Base-by-base conservation (phyloP, 2,113 vertebrate genomes). In the Amblyopsis rosae region DNA sequence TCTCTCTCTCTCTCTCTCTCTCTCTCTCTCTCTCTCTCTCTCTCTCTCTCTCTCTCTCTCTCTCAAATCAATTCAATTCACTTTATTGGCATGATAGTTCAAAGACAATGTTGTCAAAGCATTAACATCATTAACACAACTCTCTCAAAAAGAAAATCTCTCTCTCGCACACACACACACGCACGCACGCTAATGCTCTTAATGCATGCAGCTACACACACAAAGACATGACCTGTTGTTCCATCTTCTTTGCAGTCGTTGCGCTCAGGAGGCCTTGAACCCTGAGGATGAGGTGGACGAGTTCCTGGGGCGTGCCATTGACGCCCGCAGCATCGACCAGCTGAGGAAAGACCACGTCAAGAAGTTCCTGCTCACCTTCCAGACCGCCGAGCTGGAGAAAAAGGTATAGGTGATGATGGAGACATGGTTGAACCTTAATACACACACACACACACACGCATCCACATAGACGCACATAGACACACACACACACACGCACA, bases 271-370 rank as follows among this genome's bases (percentile, higher is more conserved):
- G 83, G 88, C 95, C 62, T 62, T 97, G 74, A 98, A 98, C 87
- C 95, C 96, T 0, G 96, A 99, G 88, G 96, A 98, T 0, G 97
- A 98, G 85, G 96, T 98, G 45, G 96, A 99, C 0, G 97, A 99
- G 85, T 99, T 99, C 86, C 91, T 98, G 54, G 94, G 94, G 62
- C 93, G 97, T 0, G 96, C 97, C 89, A 99, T 99, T 0, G 96
- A 99, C 0, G 96, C 96, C 0, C 94, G 96, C 53, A 98, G 96
- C 92, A 98, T 98, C 0, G 95, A 99, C 83, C 96, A 97, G 87
- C 93, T 98, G 70, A 93, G 97, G 72, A 96, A 95, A 83, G 96
- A 98, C 82, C 96, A 99, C 0, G 96, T 98, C 77, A 97, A 95
- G 81, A 96, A 95, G 74, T 97, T 99, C 89, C 89, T 98, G 69